Conservation (phyloP, 1,140 invertebrate species). For the Macrosteles quadrilineatus region DNA sequence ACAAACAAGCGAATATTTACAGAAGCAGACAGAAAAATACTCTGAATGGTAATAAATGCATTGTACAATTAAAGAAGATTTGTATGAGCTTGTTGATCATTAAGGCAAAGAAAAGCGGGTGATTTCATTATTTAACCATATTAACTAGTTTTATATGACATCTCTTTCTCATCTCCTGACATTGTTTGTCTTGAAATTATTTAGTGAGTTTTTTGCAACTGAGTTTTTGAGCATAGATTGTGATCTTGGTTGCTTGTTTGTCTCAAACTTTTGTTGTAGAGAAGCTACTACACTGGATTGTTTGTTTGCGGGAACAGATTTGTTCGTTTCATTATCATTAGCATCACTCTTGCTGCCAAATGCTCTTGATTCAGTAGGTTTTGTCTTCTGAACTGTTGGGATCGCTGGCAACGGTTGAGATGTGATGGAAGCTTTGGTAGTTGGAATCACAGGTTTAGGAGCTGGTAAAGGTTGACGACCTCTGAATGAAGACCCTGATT, state of each 20-base stretch:
- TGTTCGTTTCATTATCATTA: constrained; percentile 44
- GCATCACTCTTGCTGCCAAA: constrained; percentile 48
- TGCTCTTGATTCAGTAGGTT: constrained; percentile 43
- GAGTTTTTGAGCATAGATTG: background rate
- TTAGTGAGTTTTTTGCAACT: background rate
- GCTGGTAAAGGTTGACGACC: constrained; percentile 37
- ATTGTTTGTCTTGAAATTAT: background rate
- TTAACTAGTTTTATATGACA: background rate
- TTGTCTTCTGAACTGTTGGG: constrained; percentile 43
- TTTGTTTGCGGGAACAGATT: constrained; percentile 53
- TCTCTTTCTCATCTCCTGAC: constrained; percentile 1
- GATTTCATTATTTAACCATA: background rate
- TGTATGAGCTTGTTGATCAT: background rate
- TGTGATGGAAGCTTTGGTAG: constrained; percentile 41
- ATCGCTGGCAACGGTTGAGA: constrained; percentile 42
- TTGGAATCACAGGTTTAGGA: constrained; percentile 40
- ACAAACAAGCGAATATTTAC: constrained; percentile 3
- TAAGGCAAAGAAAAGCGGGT: constrained; percentile 14
- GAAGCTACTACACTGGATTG: constrained; percentile 70
- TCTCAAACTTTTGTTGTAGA: constrained; percentile 72
- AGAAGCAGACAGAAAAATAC: background rate
- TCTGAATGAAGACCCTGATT: constrained; percentile 38
- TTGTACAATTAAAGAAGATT: background rate
- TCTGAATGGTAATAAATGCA: constrained; percentile 1
- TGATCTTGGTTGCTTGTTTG: constrained; percentile 12